Evolutionary conservation across 2,888 invertebrate species (phyloP).

Genomic region (Nomada fabriciana): DNA sequence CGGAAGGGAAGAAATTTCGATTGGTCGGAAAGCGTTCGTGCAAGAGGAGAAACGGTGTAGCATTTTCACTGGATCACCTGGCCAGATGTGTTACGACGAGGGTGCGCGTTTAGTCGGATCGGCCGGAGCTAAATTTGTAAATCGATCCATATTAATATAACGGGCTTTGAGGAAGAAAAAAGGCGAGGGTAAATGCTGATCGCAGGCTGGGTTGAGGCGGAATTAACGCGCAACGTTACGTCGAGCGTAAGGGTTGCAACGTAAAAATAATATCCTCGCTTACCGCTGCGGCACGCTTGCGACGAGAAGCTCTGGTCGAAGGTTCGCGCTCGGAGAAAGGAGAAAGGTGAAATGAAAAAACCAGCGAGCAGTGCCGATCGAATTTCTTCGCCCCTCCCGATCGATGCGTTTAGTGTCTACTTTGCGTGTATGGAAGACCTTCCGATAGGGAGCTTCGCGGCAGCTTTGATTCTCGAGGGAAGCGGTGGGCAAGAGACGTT

Average conservation of each 20-base stretch:
- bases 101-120: not conserved
- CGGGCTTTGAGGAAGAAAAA: slow-evolving; percentile 6
- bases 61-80: not conserved
- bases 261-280: slow-evolving; percentile 48
- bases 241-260: slow-evolving; percentile 35
- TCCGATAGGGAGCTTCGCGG: not conserved
- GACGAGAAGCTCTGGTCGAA: not conserved
- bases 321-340: not conserved
- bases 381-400: not conserved
- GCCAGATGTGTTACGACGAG: slow-evolving; percentile 8
- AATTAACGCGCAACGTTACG: slow-evolving; percentile 36
- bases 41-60: not conserved
- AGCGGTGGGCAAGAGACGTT: not conserved
- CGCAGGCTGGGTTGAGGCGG: slow-evolving; percentile 29
- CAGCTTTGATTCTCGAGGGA: not conserved
- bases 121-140: slow-evolving; percentile 37
- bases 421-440: too few relatives aligned
- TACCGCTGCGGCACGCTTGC: not conserved
- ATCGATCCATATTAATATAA: slow-evolving; percentile 40
- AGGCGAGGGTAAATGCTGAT: slow-evolving; percentile 18
- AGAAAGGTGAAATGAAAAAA: not conserved
- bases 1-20: not conserved
- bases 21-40: not conserved
- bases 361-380: not conserved
- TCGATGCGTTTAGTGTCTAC: not conserved